Percentiles rank a stretch among this genome's conserved stretches.
phyloP scores from a whole-genome alignment of 2,888 invertebrate genomes.

The Leucophenga maculata region DNA sequence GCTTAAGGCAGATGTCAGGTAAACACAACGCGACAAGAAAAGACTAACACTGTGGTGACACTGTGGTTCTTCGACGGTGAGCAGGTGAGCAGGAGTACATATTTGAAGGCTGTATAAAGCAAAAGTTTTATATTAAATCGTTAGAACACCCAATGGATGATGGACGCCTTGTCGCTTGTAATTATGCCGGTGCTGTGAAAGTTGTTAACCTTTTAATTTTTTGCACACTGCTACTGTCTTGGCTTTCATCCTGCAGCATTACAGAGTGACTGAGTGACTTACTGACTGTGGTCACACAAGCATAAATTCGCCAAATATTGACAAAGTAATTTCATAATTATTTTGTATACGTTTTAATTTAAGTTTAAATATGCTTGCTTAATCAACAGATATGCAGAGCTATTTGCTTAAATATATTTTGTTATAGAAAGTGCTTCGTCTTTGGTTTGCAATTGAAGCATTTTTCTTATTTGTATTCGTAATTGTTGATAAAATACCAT shows the following conservation, averaged over 20 bases:
- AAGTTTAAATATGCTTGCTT: slow-evolving; percentile 33
- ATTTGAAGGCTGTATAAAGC: background rate
- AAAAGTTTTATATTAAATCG: slow-evolving; percentile 16
- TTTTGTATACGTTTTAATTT: slow-evolving; percentile 36
- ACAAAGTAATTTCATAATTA: slow-evolving; percentile 40
- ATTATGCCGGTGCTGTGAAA: background rate
- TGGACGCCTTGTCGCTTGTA: background rate
- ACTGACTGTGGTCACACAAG: slow-evolving; percentile 28
- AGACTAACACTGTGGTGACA: background rate
- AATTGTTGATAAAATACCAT: background rate
- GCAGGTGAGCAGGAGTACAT: too few relatives aligned
- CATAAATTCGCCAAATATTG: slow-evolving; percentile 37
- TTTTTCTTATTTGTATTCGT: too few relatives aligned
- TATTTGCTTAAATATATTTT: background rate
- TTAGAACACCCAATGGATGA: background rate
- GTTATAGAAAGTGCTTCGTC: too few relatives aligned
- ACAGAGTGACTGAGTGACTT: background rate
- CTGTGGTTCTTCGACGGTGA: too few relatives aligned
- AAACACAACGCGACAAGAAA: slow-evolving; percentile 12
- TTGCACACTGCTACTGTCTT: too few relatives aligned
- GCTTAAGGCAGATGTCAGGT: slow-evolving; percentile 32
- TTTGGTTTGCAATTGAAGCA: too few relatives aligned
- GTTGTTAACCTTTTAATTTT: slow-evolving; percentile 3
- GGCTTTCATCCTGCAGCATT: background rate
- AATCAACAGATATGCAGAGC: slow-evolving; percentile 1